Evolutionary conservation across 2,888 invertebrate genomes (phyloP).

Genomic region (Drosophila anceps): DNA sequence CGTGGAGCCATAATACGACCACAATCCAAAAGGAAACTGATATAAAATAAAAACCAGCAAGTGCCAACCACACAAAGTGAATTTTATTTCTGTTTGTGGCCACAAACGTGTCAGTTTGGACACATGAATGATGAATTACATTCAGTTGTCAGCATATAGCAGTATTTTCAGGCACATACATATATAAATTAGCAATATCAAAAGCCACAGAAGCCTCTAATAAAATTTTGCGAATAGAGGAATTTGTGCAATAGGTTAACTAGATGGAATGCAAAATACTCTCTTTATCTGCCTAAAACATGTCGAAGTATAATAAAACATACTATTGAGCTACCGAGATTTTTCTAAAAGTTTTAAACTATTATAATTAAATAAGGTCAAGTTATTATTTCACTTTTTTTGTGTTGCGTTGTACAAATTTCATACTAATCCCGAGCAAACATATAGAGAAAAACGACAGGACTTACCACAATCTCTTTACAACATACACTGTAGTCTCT

Average conservation of each 20-base stretch:
- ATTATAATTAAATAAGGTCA: no score
- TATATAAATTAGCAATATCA: conserved; percentile 36
- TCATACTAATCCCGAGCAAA: no score
- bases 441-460: no score
- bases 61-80: conserved; percentile 73
- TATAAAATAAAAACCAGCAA: conserved; percentile 51
- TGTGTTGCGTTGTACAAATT: no score
- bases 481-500: no score
- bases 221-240: conserved; percentile 33
- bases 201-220: conserved; percentile 37
- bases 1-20: conserved; percentile 42
- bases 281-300: no score
- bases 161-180: conserved; percentile 27
- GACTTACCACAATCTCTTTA: no score
- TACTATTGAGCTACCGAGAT: not conserved
- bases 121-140: conserved; percentile 79
- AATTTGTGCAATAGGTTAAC: not conserved
- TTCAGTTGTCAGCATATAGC: conserved; percentile 45
- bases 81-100: conserved; percentile 76
- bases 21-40: conserved; percentile 5
- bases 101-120: conserved; percentile 77
- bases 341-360: not conserved
- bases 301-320: not conserved
- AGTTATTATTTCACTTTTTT: no score
- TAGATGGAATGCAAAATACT: not conserved